Conservation (phyloP, 2,888 invertebrate genomes). For the Torymus auratus region DNA sequence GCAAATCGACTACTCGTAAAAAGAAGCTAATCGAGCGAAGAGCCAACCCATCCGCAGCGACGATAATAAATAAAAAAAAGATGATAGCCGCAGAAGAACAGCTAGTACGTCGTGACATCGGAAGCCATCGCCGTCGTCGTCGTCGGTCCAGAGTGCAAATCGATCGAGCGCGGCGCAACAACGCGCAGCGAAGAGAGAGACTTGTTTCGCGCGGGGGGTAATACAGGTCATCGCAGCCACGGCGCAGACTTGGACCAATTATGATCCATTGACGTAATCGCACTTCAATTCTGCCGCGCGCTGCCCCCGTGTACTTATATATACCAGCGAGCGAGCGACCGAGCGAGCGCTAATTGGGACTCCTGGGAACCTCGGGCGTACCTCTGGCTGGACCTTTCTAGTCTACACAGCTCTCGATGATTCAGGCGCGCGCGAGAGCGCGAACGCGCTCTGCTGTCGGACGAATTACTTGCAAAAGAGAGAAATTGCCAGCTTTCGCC, state of each 20-base stretch:
- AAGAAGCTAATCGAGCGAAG: neutral
- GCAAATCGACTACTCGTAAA: slow-evolving; percentile 3
- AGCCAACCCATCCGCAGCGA: no score
- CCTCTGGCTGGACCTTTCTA: slow-evolving; percentile 49
- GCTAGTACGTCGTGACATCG: neutral
- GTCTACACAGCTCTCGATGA: slow-evolving; percentile 27
- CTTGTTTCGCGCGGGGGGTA: slow-evolving; percentile 19
- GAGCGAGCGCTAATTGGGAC: slow-evolving; percentile 61
- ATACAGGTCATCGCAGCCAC: slow-evolving; percentile 3
- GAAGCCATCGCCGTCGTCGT: neutral
- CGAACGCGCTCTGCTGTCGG: slow-evolving; percentile 18
- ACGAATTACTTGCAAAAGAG: slow-evolving; percentile 56
- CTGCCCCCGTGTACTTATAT: slow-evolving; percentile 1
- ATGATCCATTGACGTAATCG: slow-evolving; percentile 60
- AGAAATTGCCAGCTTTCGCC: slow-evolving; percentile 55
- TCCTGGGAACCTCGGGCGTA: slow-evolving; percentile 57
- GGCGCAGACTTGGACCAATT: slow-evolving; percentile 61
- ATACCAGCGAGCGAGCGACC: neutral
- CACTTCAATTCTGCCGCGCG: slow-evolving; percentile 59
- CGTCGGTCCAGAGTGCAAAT: neutral
- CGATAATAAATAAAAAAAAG: no score
- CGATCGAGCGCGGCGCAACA: neutral
- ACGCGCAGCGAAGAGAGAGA: neutral
- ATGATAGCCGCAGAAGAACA: neutral
- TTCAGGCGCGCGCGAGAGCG: slow-evolving; percentile 26